Evolutionary conservation across 37 sponge, comb jelly and placozoan genomes (phyloP), one percentile per base, ranked within the genome.

Genomic region (Bolinopsis microptera): DNA sequence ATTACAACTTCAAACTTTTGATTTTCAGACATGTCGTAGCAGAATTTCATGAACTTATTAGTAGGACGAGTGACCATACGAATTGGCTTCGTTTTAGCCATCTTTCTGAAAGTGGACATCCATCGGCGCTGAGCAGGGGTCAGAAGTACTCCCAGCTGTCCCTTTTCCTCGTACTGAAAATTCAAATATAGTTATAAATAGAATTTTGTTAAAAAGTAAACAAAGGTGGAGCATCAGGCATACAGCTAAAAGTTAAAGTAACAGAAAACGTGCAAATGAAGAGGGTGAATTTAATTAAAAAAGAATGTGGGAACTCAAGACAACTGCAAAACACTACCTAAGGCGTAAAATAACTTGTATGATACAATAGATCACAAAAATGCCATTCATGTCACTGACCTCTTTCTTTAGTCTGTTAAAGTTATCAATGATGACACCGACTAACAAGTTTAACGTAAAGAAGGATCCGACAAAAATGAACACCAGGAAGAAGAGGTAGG

Each of bases 341-440:
- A n/a, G n/a, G n/a, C n/a, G n/a, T n/a, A n/a, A n/a, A n/a, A n/a
- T n/a, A n/a, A n/a, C n/a, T n/a, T n/a, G n/a, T n/a, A n/a, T n/a
- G n/a, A n/a, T n/a, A n/a, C n/a, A n/a, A n/a, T n/a, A n/a, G n/a
- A n/a, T n/a, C n/a, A n/a, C n/a, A n/a, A n/a, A n/a, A n/a, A n/a
- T n/a, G n/a, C n/a, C n/a, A n/a, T n/a, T n/a, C n/a, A n/a, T n/a
- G n/a, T n/a, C 36, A 82, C 83, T 83, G 92, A 94, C 94, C 69
- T 83, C 92, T 68, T 88, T 94, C 76, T 76, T 75, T 9, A 94
- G 38, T 38, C 74, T 36, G 39, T 76, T 90, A 38, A 94, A 94
- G 75, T 94, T 94, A 48, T 94, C 94, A 41, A 94, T 94, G 48
- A 94, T 94, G 23, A 94, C 94, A 61, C 94, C 92, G 39, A 94